Evolutionary conservation across 2,888 invertebrate genomes (phyloP).

Genomic region (Drosophila atroscutellata): DNA sequence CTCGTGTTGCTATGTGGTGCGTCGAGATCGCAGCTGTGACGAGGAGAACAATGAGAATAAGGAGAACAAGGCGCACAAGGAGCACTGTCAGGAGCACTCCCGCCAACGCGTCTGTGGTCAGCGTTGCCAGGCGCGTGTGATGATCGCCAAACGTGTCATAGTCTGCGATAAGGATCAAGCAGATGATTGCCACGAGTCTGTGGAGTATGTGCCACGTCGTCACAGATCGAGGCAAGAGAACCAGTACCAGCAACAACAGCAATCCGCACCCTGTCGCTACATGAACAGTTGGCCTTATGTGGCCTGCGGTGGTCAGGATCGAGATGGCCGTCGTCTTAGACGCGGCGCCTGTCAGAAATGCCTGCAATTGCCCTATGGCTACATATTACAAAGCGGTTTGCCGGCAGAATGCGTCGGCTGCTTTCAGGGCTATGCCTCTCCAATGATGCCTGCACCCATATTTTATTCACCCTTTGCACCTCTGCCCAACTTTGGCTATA

Average conservation of each 20-base stretch:
- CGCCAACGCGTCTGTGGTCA: constrained; percentile 79
- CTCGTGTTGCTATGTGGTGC: constrained; percentile 81
- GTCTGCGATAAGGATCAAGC: constrained; percentile 60
- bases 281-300: constrained; percentile 70
- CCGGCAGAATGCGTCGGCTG: constrained; percentile 64
- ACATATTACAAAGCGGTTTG: constrained; percentile 61
- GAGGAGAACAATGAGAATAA: constrained; percentile 15
- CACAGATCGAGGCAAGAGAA: constrained; percentile 16
- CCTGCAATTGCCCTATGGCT: constrained; percentile 54
- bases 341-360: constrained; percentile 60
- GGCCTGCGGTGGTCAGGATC: constrained; percentile 25
- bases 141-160: constrained; percentile 72
- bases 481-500: constrained; percentile 27
- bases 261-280: constrained; percentile 34
- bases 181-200: constrained; percentile 59
- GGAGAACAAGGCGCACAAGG: constrained; percentile 10
- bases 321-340: not conserved
- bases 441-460: constrained; percentile 44
- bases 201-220: constrained; percentile 71
- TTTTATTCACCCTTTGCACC: constrained; percentile 16
- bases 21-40: constrained; percentile 63
- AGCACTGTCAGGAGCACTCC: constrained; percentile 66
- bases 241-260: not conserved
- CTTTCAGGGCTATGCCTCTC: constrained; percentile 24
- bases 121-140: constrained; percentile 79